Evolutionary conservation across 2,888 invertebrate genomes (phyloP).

Genomic region (Caenorhabditis sinica): DNA sequence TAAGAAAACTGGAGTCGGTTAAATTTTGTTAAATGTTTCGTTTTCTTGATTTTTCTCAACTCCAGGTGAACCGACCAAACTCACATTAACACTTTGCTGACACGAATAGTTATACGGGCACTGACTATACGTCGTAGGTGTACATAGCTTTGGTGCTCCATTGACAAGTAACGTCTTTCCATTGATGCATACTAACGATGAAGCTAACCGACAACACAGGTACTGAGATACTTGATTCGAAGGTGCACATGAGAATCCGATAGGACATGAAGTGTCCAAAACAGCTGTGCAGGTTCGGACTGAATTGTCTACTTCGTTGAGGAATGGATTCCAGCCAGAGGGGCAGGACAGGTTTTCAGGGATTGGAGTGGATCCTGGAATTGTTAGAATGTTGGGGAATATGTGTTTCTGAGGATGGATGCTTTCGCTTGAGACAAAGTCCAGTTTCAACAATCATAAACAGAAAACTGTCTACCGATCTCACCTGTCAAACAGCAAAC

Average conservation of each 20-base stretch:
- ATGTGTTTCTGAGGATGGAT: too few relatives aligned
- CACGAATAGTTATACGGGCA: constrained; percentile 80
- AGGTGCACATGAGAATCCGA: constrained; percentile 76
- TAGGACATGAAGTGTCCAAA: constrained; percentile 73
- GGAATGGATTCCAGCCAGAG: constrained; percentile 74
- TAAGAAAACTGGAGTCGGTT: too few relatives aligned
- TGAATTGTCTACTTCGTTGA: constrained; percentile 66
- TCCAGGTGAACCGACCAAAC: neutral
- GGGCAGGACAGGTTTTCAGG: constrained; percentile 71
- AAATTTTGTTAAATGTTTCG: too few relatives aligned
- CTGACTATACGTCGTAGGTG: constrained; percentile 68
- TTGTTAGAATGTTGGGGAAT: neutral
- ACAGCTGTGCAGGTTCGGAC: constrained; percentile 68
- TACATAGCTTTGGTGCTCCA: constrained; percentile 72
- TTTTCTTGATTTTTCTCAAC: too few relatives aligned
- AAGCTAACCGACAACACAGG: constrained; percentile 80
- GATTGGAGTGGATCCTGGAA: constrained; percentile 60
- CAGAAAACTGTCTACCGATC: neutral
- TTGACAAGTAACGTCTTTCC: constrained; percentile 71
- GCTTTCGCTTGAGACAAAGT: too few relatives aligned
- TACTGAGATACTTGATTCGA: constrained; percentile 68
- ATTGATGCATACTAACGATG: constrained; percentile 72
- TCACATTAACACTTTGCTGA: constrained; percentile 78
- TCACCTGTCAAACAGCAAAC: constrained; percentile 78
- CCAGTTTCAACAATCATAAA: too few relatives aligned